These are phyloP conservation scores for Corythucha ciliata DNA, from an alignment of 2,888 invertebrate genomes.

Conservation along the genomic window DNA sequence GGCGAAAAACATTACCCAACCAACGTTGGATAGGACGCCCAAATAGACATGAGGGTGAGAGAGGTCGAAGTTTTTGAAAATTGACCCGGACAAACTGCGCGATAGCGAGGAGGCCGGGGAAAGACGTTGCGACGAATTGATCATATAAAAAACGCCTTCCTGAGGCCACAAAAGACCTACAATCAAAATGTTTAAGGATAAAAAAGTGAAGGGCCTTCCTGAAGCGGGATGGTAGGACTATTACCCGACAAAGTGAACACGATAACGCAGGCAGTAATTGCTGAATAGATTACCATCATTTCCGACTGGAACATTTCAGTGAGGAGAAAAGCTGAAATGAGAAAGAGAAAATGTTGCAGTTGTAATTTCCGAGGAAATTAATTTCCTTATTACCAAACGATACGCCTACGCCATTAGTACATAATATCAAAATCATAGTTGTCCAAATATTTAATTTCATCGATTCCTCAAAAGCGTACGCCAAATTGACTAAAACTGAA, in stretches of 20 bases:
- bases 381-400: conserved; percentile 37
- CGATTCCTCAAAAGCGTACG: conserved; percentile 30
- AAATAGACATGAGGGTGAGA: neutral
- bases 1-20: neutral
- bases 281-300: conserved; percentile 29
- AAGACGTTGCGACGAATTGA: conserved; percentile 22
- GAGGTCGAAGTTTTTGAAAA: neutral
- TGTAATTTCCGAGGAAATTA: too few species aligned
- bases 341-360: neutral
- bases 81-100: neutral
- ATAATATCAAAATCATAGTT: conserved; percentile 32
- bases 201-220: too few species aligned
- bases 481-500: neutral
- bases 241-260: conserved; percentile 30
- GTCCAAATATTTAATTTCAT: too few species aligned
- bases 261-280: conserved; percentile 29
- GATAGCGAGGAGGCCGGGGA: conserved; percentile 25
- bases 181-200: neutral
- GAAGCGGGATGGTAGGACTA: neutral
- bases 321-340: conserved; percentile 31
- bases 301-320: conserved; percentile 30
- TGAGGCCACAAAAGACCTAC: conserved; percentile 31
- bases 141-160: conserved; percentile 29
- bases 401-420: conserved; percentile 35
- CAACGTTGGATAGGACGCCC: neutral